A percentile compares a stretch with the other conserved stretches of the same genome.
These are phyloP conservation scores for Eristalis pertinax DNA, from an alignment of 2,888 invertebrate species.

Conservation along the genomic window DNA sequence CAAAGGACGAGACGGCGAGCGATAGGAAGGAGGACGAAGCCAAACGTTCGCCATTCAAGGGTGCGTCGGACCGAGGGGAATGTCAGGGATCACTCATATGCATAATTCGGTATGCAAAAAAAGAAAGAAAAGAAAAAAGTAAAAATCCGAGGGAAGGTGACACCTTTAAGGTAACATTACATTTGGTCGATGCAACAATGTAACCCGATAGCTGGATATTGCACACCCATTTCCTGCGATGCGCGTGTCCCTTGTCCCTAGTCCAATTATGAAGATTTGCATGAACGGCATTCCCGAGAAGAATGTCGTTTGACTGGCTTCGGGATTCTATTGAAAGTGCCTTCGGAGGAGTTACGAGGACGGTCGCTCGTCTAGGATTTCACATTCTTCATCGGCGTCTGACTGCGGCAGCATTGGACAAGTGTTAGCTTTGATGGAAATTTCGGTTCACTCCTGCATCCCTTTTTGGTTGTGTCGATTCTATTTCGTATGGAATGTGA, in stretches of 20 bases:
- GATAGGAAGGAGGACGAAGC: constrained; percentile 12
- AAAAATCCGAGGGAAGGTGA: constrained; percentile 55
- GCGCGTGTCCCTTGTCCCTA: constrained; percentile 70
- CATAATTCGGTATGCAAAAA: constrained; percentile 66
- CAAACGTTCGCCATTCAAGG: constrained; percentile 8
- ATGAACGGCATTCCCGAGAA: constrained; percentile 46
- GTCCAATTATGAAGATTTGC: constrained; percentile 69
- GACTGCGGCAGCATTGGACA: constrained; percentile 29
- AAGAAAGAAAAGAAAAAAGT: constrained; percentile 55
- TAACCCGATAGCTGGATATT: constrained; percentile 59
- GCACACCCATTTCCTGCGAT: constrained; percentile 72
- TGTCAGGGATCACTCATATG: constrained; percentile 55
- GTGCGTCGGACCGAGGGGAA: constrained; percentile 44
- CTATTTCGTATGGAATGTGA: background rate
- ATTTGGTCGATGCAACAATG: constrained; percentile 61
- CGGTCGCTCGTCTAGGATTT: constrained; percentile 29
- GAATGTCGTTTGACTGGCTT: constrained; percentile 26
- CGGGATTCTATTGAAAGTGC: constrained; percentile 21
- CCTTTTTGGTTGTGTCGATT: background rate
- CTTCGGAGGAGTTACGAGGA: constrained; percentile 7
- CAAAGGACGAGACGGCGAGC: constrained; percentile 13
- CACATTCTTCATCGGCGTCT: background rate
- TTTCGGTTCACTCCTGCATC: constrained; percentile 56
- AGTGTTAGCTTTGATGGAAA: constrained; percentile 62
- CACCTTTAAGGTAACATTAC: constrained; percentile 59